Base-by-base conservation (phyloP, 2,797 vertebrate species). In the Micropoecilia bifurca region DNA sequence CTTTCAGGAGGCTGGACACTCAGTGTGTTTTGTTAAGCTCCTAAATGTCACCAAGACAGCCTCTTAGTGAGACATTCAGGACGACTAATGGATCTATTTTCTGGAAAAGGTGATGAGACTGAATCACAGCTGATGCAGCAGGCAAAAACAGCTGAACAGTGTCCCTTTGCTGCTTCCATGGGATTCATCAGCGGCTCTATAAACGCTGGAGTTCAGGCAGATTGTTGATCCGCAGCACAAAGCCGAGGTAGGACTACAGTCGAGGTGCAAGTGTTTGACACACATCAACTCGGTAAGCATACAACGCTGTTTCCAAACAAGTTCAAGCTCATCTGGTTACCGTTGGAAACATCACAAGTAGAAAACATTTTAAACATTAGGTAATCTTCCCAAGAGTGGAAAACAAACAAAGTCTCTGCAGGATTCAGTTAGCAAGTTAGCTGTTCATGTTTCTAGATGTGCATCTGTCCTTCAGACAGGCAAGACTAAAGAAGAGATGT, bases 31-130 rank as follows among this genome's bases (percentile, higher is more conserved):
- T 25, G 36, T 46, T 30, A 46, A 75, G 55, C 55, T 30, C 20
- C 71, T 73, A 48, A 50, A n/a, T 57, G 73, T 74, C 73, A 74
- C 39, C 57, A 75, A 63, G 30, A 48, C 75, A 48, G 57, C 43
- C 74, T n/a, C 74, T 63, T 46, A 61, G 20, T 14, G 48, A 18
- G 41, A 72, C 68, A 59, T 57, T 3, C 41, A 72, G 33, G 18
- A 43, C 66, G 5, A 46, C 46, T 69, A 71, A 77, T 43, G 47
- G 63, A 41, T 57, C 50, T 28, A 30, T 66, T 61, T 28, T 47
- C 30, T 3, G 69, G 55, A 22, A 55, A 50, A 30, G 25, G 43
- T 45, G 43, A 22, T 36, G 3, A 18, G 6, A 74, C 36, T 55
- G 73, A 74, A 55, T 39, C 71, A 73, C 71, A 50, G 30, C 30